Base-by-base conservation (phyloP, 1,140 invertebrate species). In the Matsumurasca onukii region DNA sequence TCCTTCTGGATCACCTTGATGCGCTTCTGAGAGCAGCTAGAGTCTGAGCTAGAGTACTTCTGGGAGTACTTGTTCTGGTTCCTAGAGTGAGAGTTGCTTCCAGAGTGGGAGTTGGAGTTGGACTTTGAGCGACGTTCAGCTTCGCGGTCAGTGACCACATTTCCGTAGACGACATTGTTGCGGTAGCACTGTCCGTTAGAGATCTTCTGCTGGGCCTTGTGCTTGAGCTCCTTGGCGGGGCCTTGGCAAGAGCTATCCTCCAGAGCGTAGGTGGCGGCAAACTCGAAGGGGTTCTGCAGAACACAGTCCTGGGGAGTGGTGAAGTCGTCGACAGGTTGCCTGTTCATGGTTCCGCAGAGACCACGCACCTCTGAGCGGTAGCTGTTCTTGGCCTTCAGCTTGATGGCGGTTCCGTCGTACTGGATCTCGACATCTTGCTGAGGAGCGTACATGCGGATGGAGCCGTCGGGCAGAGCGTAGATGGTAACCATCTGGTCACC, bases 321-420 rank as follows among this genome's bases (percentile, higher is more conserved):
- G 69, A 87, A 86, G 70, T 90, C 88, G 68, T 85, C 82, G 30
- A 76, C 71, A 3, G 76, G 66, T 20, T 87, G 81, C 2, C 82
- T 81, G 71, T 82, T 84, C 79, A 83, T 86, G 31, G 80, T 82
- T 13, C 89, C 89, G 74, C 88, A 90, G 25, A 90, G 80, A 70
- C 89, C 89, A 45, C 82, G 81, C 29, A 85, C 76, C 12, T 76
- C 74, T 67, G 82, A 80, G 13, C 83, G 78, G 73, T 86, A 83
- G 39, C 79, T 71, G 2, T 78, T 75, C 13, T 74, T 74, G 30
- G 75, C 71, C 55, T 59, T 59, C 15, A 59, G 24, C 25, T 81
- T 80, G 20, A 84, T 73, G 63, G 82, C 80, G 52, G 79, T 61
- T 30, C 86, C 85, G 71, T 88, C 84, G 73, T 82, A 86, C 68